phyloP scores from a whole-genome alignment of 2,888 invertebrate species.

The Dasysyrphus albostriatus region DNA sequence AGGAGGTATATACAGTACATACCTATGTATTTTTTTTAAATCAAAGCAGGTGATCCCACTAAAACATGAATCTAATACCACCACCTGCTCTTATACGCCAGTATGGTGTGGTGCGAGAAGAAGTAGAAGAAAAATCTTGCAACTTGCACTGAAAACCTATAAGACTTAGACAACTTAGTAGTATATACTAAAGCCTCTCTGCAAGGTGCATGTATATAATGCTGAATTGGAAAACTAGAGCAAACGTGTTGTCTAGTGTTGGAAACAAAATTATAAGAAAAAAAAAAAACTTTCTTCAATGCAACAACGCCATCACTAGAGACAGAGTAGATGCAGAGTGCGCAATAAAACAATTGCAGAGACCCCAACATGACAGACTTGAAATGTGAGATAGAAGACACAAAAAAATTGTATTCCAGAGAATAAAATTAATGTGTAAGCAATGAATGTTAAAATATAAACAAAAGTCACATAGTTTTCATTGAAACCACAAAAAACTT shows the following conservation, averaged over 20 bases:
- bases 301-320: slow-evolving; percentile 29
- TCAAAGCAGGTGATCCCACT: slow-evolving; percentile 66
- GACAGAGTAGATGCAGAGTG: slow-evolving; percentile 35
- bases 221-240: slow-evolving; percentile 71
- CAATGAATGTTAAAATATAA: not conserved
- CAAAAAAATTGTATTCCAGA: not conserved
- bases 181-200: not conserved
- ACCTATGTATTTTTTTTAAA: slow-evolving; percentile 15
- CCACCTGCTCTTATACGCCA: slow-evolving; percentile 51
- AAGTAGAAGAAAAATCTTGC: slow-evolving; percentile 25
- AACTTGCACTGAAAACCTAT: slow-evolving; percentile 20
- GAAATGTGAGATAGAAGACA: not conserved
- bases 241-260: slow-evolving; percentile 67
- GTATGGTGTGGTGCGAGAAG: slow-evolving; percentile 39
- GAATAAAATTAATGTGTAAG: slow-evolving; percentile 30
- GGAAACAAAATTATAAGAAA: slow-evolving; percentile 23
- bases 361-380: slow-evolving; percentile 12
- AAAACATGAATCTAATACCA: slow-evolving; percentile 38
- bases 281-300: slow-evolving; percentile 70
- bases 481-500: slow-evolving; percentile 11
- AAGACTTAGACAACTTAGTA: not conserved
- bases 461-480: slow-evolving; percentile 12
- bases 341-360: slow-evolving; percentile 56
- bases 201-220: slow-evolving; percentile 57
- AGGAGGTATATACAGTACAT: not conserved